Evolutionary conservation across 2,113 vertebrate genomes (phyloP), one percentile per base, ranked within the genome.

Genomic region (Prolemur simus): DNA sequence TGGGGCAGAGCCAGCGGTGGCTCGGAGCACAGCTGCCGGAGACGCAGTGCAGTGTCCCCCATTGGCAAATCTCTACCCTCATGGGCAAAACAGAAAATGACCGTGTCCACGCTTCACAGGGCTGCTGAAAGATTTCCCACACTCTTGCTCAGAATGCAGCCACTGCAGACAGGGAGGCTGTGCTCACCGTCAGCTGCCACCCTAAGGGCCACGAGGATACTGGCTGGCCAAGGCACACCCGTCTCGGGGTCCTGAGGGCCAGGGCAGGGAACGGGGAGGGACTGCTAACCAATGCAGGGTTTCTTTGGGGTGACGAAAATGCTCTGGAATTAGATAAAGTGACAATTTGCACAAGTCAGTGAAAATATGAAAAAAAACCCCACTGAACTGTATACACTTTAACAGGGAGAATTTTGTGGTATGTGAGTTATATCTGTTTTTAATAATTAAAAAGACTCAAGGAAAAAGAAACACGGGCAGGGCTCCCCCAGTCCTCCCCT

Each of bases 231-330:
- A 23, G 5, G 39, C 42, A 47, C 7, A 15, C 3, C 63, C 8
- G 6, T 77, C 25, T 21, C 11, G 14, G 21, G 11, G n/a, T 49
- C 8, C 18, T 18, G 9, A 60, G 52, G 52, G 49, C 34, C 13
- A 14, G 4, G 20, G 13, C 8, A 60, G 47, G 13, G 15, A 9
- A 1, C 0, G 27, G 8, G 42, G 13, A 29, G 4, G 15, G 39
- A 37, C 54, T 37, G 25, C 6, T 13, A 20, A 66, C 5, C 27
- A 20, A 10, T 3, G 11, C 18, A 29, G 34, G 34, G 4, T 15
- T 84, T 60, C 52, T 89, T 47, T n/a, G 13, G 15, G 39, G 42
- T 29, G 34, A 83, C 7, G 12, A 83, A 82, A 89, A 89, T n/a
- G 21, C 68, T 52, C 39, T 34, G 52, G n/a, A 18, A 73, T 45